phyloP scores from a whole-genome alignment of 2,797 vertebrate species.

The Neosalanx taihuensis region DNA sequence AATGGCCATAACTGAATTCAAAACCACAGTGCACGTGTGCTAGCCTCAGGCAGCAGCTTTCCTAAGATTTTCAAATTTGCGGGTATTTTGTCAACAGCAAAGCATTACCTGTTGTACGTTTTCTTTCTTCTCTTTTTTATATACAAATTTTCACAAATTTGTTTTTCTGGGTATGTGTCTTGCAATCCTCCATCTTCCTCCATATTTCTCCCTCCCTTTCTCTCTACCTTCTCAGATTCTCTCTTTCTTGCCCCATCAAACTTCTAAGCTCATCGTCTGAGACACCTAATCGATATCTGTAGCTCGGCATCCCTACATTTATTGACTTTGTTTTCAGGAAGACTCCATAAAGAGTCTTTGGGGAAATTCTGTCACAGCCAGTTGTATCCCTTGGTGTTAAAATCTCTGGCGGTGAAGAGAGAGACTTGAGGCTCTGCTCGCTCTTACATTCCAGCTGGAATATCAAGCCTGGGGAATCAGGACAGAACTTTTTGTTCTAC shows the following conservation, averaged over 20 bases:
- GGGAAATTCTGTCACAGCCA: constrained; percentile 80
- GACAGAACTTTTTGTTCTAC: constrained; percentile 45
- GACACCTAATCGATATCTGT: constrained; percentile 85
- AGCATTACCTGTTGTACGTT: not conserved
- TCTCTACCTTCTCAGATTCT: constrained; percentile 24
- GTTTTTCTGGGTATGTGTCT: not conserved
- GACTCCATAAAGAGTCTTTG: constrained; percentile 84
- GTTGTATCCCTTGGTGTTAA: constrained; percentile 77
- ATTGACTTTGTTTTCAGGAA: constrained; percentile 86
- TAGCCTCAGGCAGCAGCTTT: constrained; percentile 43
- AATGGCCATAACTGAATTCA: constrained; percentile 22
- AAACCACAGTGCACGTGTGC: constrained; percentile 11
- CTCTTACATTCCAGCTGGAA: constrained; percentile 42
- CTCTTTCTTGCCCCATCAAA: constrained; percentile 29
- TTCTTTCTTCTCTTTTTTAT: no score
- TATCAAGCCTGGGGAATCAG: constrained; percentile 48
- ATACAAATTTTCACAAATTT: no score
- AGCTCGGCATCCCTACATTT: constrained; percentile 75
- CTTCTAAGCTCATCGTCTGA: constrained; percentile 70
- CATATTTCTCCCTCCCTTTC: constrained; percentile 21
- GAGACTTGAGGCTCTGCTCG: constrained; percentile 32
- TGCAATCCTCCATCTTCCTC: constrained; percentile 5
- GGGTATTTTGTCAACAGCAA: constrained; percentile 40
- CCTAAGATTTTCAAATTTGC: constrained; percentile 34
- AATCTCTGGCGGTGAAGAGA: constrained; percentile 51